A percentile compares a stretch with the other conserved stretches of the same genome.
phyloP scores from a whole-genome alignment of 2,888 invertebrate species.

The Lithophane semibrunnea region DNA sequence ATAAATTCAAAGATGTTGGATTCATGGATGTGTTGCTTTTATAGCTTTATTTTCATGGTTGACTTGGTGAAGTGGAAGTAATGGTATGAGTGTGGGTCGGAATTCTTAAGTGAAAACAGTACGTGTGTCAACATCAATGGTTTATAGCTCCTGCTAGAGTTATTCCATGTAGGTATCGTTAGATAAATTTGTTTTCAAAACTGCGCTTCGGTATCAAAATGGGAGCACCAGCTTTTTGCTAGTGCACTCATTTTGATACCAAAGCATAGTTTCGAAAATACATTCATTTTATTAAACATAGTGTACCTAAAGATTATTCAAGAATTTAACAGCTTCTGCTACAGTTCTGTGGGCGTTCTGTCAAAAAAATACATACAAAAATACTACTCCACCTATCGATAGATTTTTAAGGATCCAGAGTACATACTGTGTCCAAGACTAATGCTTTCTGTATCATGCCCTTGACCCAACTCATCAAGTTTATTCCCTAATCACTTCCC shows the following conservation, averaged over 20 bases:
- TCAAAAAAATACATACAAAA: not conserved
- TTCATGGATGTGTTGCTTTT: constrained; percentile 64
- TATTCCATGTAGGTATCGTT: constrained; percentile 5
- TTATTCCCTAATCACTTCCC: not conserved
- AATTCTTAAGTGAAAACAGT: constrained; percentile 47
- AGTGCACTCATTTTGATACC: no score
- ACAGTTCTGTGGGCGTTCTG: not conserved
- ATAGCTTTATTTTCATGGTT: constrained; percentile 57
- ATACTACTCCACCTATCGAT: not conserved
- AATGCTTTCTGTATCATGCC: not conserved
- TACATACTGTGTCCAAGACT: not conserved
- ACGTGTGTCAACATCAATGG: constrained; percentile 48
- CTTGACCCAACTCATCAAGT: not conserved
- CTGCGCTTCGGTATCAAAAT: not conserved
- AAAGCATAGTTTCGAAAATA: no score
- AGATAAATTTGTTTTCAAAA: constrained; percentile 15
- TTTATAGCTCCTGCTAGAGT: constrained; percentile 11
- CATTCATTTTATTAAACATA: not conserved
- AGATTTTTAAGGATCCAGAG: not conserved
- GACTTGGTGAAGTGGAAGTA: constrained; percentile 53
- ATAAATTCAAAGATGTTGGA: constrained; percentile 68
- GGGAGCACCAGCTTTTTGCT: not conserved
- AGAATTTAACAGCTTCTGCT: not conserved
- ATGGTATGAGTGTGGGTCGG: constrained; percentile 16
- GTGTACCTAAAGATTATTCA: not conserved